Base-by-base conservation (phyloP, 2,888 invertebrate species). In the Baronia brevicornis region DNA sequence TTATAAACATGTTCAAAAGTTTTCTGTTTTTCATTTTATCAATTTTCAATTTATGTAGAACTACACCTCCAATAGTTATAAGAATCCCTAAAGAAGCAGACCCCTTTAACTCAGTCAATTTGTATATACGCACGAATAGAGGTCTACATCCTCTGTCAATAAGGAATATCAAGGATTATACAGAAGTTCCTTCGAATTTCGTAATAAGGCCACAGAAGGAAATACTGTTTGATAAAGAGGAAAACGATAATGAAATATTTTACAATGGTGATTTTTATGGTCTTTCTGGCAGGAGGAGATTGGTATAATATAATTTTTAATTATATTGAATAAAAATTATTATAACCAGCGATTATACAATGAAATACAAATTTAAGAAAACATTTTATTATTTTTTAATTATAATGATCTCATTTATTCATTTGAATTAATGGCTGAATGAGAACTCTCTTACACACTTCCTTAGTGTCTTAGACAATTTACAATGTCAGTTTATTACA, bases 41-140 rank as follows among this genome's bases (percentile, higher is more conserved):
- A 3, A 2, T 34, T 12, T 23, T 18, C 3, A 17, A 12, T 3
- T 3, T 2, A 9, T 5, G 14, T 3, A 14, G 18, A n/a, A 18
- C 22, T 2, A 3, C n/a, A 8, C 19, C 18, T 7, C 33, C 23
- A 3, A 28, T 34, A 3, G 23, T 24, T 3, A 19, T 34, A 10
- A 18, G 24, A 14, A 14, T 34, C 7, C 34, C 28, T 1, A 28
- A 14, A 12, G 20, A 28, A 10, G 19, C n/a, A 7, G 24, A 34
- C 5, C 9, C 24, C 8, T 11, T 14, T 3, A 19, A 28, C 11
- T n/a, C 28, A 3, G 29, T 34, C 4, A 34, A 34, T 5, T 34
- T 34, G 14, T 34, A 24, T 8, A 5, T 34, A 2, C 29, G 11
- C 7, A 34, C 28, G 2, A 19, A 24, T 4, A 28, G 2, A 19